A percentile compares a stretch with the other conserved stretches of the same genome.
Conservation (phyloP, 2,797 vertebrate species). For the Perodicticus potto region DNA sequence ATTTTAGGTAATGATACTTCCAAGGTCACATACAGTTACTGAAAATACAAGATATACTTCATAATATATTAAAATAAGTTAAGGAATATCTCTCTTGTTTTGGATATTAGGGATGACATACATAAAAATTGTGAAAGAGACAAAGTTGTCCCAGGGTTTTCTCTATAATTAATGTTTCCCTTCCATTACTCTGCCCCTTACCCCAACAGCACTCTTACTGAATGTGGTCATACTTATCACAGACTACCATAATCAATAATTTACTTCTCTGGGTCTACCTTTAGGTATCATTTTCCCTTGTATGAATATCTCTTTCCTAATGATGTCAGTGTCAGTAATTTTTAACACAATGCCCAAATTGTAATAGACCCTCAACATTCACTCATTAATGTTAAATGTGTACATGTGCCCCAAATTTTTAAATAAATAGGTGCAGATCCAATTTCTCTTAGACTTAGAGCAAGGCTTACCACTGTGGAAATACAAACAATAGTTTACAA, state of each 20-base stretch:
- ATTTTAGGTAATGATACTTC: not conserved
- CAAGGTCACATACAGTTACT: not conserved
- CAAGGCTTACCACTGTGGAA: not conserved
- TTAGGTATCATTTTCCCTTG: not conserved
- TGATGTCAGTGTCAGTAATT: not conserved
- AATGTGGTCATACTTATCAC: not conserved
- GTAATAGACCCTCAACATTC: not conserved
- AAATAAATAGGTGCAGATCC: not conserved
- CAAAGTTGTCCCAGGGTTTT: not conserved
- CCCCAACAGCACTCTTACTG: not conserved
- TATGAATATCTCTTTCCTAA: not conserved
- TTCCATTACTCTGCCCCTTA: not conserved
- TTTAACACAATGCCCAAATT: not conserved
- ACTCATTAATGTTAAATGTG: not conserved
- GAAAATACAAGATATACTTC: not conserved
- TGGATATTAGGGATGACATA: not conserved
- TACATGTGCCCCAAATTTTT: not conserved
- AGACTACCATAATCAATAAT: not conserved
- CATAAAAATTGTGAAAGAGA: not conserved
- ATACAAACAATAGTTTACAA: not conserved
- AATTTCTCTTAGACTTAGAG: not conserved
- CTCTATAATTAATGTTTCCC: not conserved
- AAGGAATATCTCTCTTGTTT: not conserved
- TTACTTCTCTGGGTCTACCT: not conserved
- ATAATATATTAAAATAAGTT: not conserved